Conservation (phyloP, 2,888 invertebrate genomes). For the Sphaerophoria rueppellii region DNA sequence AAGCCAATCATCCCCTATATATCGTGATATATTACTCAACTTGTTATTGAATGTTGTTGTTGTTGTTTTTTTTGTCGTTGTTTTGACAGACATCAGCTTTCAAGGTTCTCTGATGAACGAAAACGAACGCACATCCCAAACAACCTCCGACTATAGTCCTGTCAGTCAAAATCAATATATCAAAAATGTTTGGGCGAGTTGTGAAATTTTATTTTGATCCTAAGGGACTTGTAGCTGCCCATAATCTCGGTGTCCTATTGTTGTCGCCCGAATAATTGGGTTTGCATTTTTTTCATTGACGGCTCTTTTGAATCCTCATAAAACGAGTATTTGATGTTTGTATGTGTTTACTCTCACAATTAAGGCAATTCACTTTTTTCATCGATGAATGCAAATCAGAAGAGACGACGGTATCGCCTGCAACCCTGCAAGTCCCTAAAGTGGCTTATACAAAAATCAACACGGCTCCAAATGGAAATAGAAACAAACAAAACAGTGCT, state of each 20-base stretch:
- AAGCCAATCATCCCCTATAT: conserved; percentile 11
- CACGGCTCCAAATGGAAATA: not conserved
- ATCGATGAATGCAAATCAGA: conserved; percentile 43
- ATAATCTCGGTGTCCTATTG: not conserved
- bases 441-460: conserved; percentile 1
- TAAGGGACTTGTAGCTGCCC: not conserved
- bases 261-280: conserved; percentile 9
- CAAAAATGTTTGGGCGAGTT: conserved; percentile 5
- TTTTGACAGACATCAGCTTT: conserved; percentile 12
- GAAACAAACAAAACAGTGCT: conserved; percentile 7
- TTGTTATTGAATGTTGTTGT: conserved; percentile 26
- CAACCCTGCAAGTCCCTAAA: not conserved
- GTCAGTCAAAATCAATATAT: conserved; percentile 37
- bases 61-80: not conserved
- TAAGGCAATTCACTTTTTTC: conserved; percentile 32
- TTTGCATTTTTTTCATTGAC: conserved; percentile 27
- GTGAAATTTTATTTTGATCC: conserved; percentile 23
- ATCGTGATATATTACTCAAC: conserved; percentile 25
- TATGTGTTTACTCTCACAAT: not conserved
- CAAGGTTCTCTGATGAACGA: not conserved
- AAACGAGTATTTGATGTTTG: not conserved
- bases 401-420: not conserved
- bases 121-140: not conserved
- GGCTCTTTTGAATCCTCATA: conserved; percentile 1
- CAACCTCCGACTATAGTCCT: not conserved